Conservation (phyloP, 2,888 invertebrate species). For the Trypoxylon attenuatum region DNA sequence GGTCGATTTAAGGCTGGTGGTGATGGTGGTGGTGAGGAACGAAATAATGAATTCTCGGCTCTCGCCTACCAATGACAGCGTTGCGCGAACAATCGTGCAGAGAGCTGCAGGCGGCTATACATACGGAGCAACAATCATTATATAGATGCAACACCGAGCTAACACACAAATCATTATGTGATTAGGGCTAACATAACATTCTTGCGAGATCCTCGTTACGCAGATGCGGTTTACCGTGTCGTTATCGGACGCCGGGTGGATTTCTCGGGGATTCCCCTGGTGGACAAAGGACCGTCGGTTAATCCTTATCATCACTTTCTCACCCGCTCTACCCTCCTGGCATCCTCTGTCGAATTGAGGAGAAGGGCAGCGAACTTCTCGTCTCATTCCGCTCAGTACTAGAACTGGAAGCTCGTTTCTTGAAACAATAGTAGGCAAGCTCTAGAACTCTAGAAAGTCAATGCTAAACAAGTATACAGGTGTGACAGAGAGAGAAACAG, state of each 20-base stretch:
- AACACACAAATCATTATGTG: conserved; percentile 46
- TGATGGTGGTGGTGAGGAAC: not conserved
- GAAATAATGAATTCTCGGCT: conserved; percentile 21
- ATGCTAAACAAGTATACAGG: too few species aligned
- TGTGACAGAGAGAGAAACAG: too few species aligned
- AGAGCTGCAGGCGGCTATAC: conserved; percentile 67
- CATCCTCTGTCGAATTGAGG: not conserved
- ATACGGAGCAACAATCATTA: conserved; percentile 9
- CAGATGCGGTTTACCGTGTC: conserved; percentile 53
- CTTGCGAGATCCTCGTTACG: conserved; percentile 38
- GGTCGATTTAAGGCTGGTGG: not conserved
- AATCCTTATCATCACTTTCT: conserved; percentile 44
- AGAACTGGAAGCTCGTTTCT: too few species aligned
- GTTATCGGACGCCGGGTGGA: conserved; percentile 60
- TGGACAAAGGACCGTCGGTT: conserved; percentile 49
- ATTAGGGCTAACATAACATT: conserved; percentile 51
- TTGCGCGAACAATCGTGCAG: conserved; percentile 70
- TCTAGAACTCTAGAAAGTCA: too few species aligned
- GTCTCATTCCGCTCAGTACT: too few species aligned
- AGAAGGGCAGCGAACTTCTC: too few species aligned
- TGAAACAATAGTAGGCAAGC: too few species aligned
- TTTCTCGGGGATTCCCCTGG: conserved; percentile 57
- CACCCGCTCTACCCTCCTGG: not conserved
- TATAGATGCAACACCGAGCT: conserved; percentile 61
- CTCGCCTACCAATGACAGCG: conserved; percentile 60